Evolutionary conservation across 2,113 vertebrate genomes (phyloP).

Genomic region (Melanotaenia duboulayi): DNA sequence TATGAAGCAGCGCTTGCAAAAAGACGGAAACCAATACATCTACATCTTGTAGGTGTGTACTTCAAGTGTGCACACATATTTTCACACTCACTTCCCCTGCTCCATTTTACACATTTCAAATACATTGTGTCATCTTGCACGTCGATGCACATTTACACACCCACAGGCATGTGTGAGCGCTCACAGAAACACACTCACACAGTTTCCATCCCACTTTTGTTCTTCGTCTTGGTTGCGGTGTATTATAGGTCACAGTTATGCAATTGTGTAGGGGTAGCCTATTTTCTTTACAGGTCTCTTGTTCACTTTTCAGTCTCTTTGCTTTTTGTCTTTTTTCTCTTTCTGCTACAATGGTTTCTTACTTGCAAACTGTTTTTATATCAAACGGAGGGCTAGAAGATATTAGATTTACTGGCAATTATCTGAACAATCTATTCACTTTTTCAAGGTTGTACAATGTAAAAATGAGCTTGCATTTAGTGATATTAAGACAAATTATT

Average conservation of each 20-base stretch:
- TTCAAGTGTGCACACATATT: not conserved
- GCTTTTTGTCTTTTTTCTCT: not conserved
- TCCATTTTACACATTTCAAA: conserved; percentile 63
- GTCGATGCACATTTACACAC: conserved; percentile 59
- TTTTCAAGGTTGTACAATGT: too few species aligned
- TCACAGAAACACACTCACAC: conserved; percentile 17
- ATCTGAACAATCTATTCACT: too few species aligned
- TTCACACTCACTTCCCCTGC: conserved; percentile 48
- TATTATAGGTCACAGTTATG: conserved; percentile 74
- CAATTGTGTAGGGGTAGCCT: conserved; percentile 75
- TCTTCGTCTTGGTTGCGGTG: conserved; percentile 64
- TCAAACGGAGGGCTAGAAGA: too few species aligned
- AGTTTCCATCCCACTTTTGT: conserved; percentile 79
- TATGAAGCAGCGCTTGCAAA: conserved; percentile 46
- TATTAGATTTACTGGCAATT: too few species aligned
- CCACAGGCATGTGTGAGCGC: conserved; percentile 44
- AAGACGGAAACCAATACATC: conserved; percentile 65
- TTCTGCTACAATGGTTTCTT: not conserved
- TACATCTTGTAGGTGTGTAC: conserved; percentile 62
- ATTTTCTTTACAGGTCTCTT: conserved; percentile 51
- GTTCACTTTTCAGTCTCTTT: not conserved
- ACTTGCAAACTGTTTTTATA: not conserved
- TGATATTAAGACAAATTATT: too few species aligned
- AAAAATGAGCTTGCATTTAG: too few species aligned
- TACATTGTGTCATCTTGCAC: conserved; percentile 63